Evolutionary conservation across 2,113 vertebrate species (phyloP), one percentile per base, ranked within the genome.

Genomic region (Alces alces): DNA sequence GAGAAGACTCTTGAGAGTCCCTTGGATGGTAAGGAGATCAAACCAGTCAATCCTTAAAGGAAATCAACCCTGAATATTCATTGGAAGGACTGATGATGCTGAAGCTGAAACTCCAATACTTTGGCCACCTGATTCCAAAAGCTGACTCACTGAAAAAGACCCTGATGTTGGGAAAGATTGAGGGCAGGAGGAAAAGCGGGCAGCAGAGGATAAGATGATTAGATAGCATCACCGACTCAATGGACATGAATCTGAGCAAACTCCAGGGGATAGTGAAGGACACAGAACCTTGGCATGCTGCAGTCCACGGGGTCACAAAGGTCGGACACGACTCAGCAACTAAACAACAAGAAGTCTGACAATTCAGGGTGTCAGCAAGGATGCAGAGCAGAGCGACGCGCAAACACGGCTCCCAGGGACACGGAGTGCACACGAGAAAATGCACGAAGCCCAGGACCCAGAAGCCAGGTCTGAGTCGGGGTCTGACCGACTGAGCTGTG

Each of bases 401-500:
- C 23, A 21, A 47, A n/a, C 2, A 9, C 43, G 5, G 33, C 33
- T 93, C 64, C 16, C 3, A 3, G 25, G 17, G 14, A 89, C 12
- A 4, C 9, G 8, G 36, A 47, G 66, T 0, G 21, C 60, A 33
- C 15, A 47, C 12, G 2, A 7, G 15, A 73, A 61, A 7, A 57
- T 0, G 2, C 64, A 84, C 21, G 36, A 28, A 28, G 19, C 13
- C 43, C 64, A 14, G n/a, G 82, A 28, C 30, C 47, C 57, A 21
- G 57, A 16, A 39, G 9, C 66, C 23, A 19, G 10, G 66, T 13
- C 66, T 73, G n/a, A 70, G 66, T 19, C n/a, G 21, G n/a, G 17
- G n/a, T 21, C 64, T 70, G 19, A 70, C 39, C 13, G 5, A 1
- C 15, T 4, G 0, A 0, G 13, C 16, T 4, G 30, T 6, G 33